These are phyloP conservation scores for Agrotis ipsilon DNA, from an alignment of 2,888 invertebrate species.

Conservation along the genomic window DNA sequence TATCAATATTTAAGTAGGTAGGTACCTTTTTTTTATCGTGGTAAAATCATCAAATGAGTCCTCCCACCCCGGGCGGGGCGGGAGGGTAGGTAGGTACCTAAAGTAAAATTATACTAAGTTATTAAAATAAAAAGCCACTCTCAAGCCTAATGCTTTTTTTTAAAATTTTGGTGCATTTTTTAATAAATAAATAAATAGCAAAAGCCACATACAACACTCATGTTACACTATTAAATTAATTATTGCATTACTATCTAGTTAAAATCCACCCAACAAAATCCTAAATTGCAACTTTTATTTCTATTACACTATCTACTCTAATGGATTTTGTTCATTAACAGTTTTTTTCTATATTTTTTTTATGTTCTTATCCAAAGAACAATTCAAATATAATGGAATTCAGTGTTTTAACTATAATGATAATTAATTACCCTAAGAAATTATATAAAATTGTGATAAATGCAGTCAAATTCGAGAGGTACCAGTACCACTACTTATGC, in stretches of 20 bases:
- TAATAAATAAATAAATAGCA: conserved; percentile 57
- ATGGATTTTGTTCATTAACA: conserved; percentile 7
- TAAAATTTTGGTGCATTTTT: conserved; percentile 47
- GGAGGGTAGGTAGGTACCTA: too few relatives aligned
- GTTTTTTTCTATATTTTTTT: conserved; percentile 7
- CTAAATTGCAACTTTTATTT: conserved; percentile 24
- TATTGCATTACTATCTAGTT: conserved; percentile 25
- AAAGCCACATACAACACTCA: conserved; percentile 54
- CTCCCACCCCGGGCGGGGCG: too few relatives aligned
- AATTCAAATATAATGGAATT: conserved; percentile 5
- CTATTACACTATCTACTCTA: conserved; percentile 20
- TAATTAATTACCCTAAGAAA: conserved; percentile 4
- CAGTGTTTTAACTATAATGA: background rate
- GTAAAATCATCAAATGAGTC: too few relatives aligned
- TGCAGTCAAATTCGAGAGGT: conserved; percentile 19
- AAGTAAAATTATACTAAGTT: too few relatives aligned
- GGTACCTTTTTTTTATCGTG: too few relatives aligned
- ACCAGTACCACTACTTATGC: background rate
- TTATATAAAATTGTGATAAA: conserved; percentile 9
- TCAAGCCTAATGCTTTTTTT: conserved; percentile 37
- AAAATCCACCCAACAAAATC: conserved; percentile 19
- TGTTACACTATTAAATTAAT: conserved; percentile 40
- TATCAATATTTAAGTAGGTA: too few relatives aligned
- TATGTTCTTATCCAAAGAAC: background rate
- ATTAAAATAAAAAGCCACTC: background rate